phyloP scores from a whole-genome alignment of 2,113 vertebrate genomes.

The Ceratotherium simum region DNA sequence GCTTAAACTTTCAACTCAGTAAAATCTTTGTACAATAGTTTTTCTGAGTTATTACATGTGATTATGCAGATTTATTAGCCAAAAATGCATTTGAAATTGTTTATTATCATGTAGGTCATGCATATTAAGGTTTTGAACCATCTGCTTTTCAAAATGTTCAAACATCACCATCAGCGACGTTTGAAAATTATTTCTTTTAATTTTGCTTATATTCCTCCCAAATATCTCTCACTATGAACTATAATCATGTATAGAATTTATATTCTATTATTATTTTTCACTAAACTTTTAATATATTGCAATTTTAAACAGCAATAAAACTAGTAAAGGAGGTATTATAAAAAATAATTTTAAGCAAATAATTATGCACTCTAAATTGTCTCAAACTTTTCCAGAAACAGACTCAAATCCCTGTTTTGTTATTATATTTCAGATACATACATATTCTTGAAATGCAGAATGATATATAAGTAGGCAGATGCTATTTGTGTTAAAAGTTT shows the following conservation, averaged over 20 bases:
- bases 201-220: neutral
- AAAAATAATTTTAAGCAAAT: neutral
- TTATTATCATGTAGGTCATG: neutral
- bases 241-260: neutral
- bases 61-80: neutral
- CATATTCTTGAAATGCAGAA: neutral
- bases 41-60: neutral
- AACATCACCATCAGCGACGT: neutral
- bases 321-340: neutral
- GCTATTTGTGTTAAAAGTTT: neutral
- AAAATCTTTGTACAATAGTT: neutral
- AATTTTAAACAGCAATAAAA: neutral
- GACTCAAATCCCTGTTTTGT: neutral
- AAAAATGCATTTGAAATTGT: neutral
- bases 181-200: neutral
- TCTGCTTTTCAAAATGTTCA: constrained; percentile 8
- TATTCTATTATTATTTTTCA: neutral
- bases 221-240: neutral
- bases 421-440: neutral
- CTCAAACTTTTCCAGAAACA: neutral
- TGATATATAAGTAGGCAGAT: neutral
- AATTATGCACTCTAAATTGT: neutral
- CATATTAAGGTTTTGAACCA: neutral
- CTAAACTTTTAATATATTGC: neutral
- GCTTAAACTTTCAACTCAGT: neutral